These are phyloP conservation scores for Blera fallax DNA, from an alignment of 2,888 invertebrate genomes.

Conservation along the genomic window DNA sequence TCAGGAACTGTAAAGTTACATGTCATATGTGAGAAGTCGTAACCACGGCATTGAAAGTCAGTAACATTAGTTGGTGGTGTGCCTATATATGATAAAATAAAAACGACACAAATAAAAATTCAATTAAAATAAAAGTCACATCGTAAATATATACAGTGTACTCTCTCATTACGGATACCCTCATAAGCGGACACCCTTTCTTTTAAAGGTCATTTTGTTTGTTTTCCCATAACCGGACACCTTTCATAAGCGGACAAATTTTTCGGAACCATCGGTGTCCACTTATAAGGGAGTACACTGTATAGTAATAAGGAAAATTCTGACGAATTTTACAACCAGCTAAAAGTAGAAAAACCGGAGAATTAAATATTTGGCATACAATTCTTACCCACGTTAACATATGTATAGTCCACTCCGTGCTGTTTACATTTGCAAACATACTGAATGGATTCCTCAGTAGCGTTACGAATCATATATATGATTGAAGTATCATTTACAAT, in stretches of 20 bases:
- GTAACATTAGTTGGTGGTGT: conserved; percentile 85
- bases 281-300: too few species aligned
- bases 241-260: too few species aligned
- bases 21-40: conserved; percentile 88
- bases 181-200: too few species aligned
- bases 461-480: conserved; percentile 75
- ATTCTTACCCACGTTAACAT: conserved; percentile 76
- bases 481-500: conserved; percentile 76
- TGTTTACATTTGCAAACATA: conserved; percentile 77
- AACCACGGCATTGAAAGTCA: conserved; percentile 88
- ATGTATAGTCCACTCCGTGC: conserved; percentile 75
- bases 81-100: conserved; percentile 80
- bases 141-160: too few species aligned
- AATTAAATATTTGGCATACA: background rate
- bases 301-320: background rate
- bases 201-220: too few species aligned
- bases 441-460: conserved; percentile 74
- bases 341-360: background rate
- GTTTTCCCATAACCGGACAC: too few species aligned
- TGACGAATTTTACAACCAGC: background rate
- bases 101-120: background rate
- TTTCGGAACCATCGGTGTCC: too few species aligned
- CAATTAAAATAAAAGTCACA: too few species aligned
- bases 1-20: conserved; percentile 88
- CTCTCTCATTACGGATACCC: too few species aligned